Conservation (phyloP, 2,113 vertebrate species). For the Pseudonaja textilis region DNA sequence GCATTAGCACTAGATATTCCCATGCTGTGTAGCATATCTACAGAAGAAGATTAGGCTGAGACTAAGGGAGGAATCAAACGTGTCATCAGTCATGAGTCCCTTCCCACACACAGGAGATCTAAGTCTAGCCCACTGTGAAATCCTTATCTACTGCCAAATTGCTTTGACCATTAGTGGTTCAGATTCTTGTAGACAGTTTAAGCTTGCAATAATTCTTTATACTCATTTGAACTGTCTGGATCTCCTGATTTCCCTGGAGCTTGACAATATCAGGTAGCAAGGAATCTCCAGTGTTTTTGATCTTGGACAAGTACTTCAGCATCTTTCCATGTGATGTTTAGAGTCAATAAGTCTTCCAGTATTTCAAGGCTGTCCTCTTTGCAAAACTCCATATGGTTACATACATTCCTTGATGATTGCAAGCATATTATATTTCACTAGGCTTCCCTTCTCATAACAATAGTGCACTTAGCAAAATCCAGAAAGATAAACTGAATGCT, state of each 20-base stretch:
- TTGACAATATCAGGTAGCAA: too few relatives aligned
- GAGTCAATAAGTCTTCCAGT: too few relatives aligned
- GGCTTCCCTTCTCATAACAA: neutral
- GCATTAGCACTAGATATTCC: neutral
- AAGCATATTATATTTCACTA: neutral
- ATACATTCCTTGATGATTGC: neutral
- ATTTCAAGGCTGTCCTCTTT: too few relatives aligned
- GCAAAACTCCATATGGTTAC: neutral
- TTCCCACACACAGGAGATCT: neutral
- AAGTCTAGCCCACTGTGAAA: neutral
- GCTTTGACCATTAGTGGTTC: neutral
- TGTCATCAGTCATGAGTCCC: neutral
- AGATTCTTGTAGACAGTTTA: neutral
- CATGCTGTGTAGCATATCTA: neutral
- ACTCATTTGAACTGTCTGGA: too few relatives aligned
- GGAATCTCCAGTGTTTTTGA: too few relatives aligned
- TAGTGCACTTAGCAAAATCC: neutral
- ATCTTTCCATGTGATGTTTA: too few relatives aligned
- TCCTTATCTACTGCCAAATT: neutral
- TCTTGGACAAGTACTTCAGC: too few relatives aligned
- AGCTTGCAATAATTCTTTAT: too few relatives aligned
- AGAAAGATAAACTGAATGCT: neutral
- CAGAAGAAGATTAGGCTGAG: neutral
- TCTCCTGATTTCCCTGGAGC: too few relatives aligned
- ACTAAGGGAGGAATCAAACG: neutral